Base-by-base conservation (phyloP, 2,888 invertebrate species). In the Mesopsocus fuscifrons region DNA sequence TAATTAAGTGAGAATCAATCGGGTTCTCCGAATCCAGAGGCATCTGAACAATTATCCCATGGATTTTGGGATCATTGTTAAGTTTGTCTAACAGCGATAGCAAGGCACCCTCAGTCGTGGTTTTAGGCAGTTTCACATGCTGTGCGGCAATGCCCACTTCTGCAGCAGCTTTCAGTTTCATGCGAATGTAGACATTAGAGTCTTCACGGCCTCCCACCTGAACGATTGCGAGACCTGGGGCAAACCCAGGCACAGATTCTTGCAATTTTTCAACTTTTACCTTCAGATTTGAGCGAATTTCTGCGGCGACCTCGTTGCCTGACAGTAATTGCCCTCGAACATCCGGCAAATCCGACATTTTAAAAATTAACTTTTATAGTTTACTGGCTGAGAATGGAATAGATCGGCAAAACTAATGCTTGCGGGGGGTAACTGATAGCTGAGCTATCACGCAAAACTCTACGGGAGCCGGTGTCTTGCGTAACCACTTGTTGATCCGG, bases 31-130 rank as follows among this genome's bases (percentile, higher is more conserved):
- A 73, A 58, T 98, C 97, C 47, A 97, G 64, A 0, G 97, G 97
- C 79, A 89, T 84, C 67, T 94, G 94, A 1, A 95, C 89, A 52
- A 95, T 92, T 55, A 95, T 91, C 43, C 95, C 95, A 61, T 95
- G 92, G 31, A 94, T 74, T 9, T 64, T 63, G 0, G 81, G 74
- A 57, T 94, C 84, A 49, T 72, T 69, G 60, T 98, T 98, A 45
- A 98, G 65, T 42, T 68, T 65, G 41, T 73, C 68, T 42, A 35
- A 18, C 1, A 40, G 21, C 21, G 18, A 45, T 33, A 45, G 47
- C 59, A 78, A 79, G 66, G 88, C 82, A 40, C 59, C 57, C 65
- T 97, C 85, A 1, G 87, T 88, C 41, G 75, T 82, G 20, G 78
- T 71, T 26, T 71, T 69, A 0, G 91, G 79, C 49, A 95, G 64